Evolutionary conservation across 92 coral and sea anemone species (phyloP).

Genomic region (Plumapathes pennacea): DNA sequence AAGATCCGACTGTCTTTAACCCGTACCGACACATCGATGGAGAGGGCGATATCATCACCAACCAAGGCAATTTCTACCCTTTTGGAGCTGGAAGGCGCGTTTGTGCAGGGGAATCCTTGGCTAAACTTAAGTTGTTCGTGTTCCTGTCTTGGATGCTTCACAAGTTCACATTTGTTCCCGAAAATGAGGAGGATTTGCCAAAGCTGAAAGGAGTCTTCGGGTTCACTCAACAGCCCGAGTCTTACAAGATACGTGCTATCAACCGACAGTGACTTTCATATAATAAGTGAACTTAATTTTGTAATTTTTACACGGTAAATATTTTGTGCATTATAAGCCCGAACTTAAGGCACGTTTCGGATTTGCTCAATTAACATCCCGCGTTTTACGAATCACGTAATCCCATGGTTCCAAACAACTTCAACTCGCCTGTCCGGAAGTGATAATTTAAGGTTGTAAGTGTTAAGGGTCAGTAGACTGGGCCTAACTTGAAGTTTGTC

Average conservation of each 20-base stretch:
- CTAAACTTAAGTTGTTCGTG: constrained; percentile 57
- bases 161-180: constrained; percentile 40
- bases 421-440: too few relatives aligned
- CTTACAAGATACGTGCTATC: constrained; percentile 43
- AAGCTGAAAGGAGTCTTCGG: constrained; percentile 32
- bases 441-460: too few relatives aligned
- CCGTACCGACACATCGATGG: constrained; percentile 57
- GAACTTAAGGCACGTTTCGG: too few relatives aligned
- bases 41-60: constrained; percentile 5
- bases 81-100: constrained; percentile 69
- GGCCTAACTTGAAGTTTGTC: too few relatives aligned
- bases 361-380: too few relatives aligned
- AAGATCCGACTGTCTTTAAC: constrained; percentile 41
- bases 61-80: constrained; percentile 24
- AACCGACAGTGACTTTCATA: constrained; percentile 18
- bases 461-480: too few relatives aligned
- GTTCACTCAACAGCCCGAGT: constrained; percentile 50
- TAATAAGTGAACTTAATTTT: too few relatives aligned
- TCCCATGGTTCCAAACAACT: too few relatives aligned
- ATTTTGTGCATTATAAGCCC: too few relatives aligned
- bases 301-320: too few relatives aligned
- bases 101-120: constrained; percentile 54
- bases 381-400: too few relatives aligned
- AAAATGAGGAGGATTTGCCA: constrained; percentile 24
- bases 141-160: constrained; percentile 43